Evolutionary conservation across 2,888 invertebrate genomes (phyloP), one percentile per base, ranked within the genome.

Genomic region (Horisme vitalbata): DNA sequence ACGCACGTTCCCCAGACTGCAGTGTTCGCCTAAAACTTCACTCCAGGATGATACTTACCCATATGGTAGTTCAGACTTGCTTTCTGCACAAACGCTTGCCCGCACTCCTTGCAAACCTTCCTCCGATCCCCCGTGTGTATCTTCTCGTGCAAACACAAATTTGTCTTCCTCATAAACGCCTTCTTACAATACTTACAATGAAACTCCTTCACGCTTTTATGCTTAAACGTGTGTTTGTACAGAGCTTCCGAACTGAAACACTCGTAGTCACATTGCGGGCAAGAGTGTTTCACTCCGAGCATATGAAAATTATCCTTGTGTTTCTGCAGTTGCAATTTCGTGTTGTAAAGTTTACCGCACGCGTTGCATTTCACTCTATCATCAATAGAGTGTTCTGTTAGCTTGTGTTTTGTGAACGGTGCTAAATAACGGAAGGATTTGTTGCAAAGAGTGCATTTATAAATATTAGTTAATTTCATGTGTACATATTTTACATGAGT

Each of bases 61-160:
- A 87, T 86, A 23, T 88, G 85, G 52, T 84, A 86, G 48, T 87
- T 87, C 45, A 85, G 55, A 47, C 86, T 87, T 0, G 87, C 83
- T 52, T 87, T 87, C 50, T 88, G 86, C 0, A 86, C 87, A 44
- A 88, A 90, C 31, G 84, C 83, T 43, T 87, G 82, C 0, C 82
- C 75, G 34, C 88, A 88, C 0, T 71, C 69, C 0, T 51, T 57
- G 47, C 88, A 88, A 0, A 82, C 72, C 38, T 85, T 83, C 54
- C 79, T 61, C 32, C 75, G 65, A 23, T 87, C 88, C 0, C 80
- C 85, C 0, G 83, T 87, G 18, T 88, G 88, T 0, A 87, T 85
- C 44, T 75, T 58, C 52, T 83, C 85, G 9, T 87, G 88, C 0
- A 80, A 37, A 20, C 65, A 68, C 54, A 84, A 36, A 0, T 78